Conservation (phyloP, 1,140 invertebrate species). For the Brachionus asplanchnoidis region DNA sequence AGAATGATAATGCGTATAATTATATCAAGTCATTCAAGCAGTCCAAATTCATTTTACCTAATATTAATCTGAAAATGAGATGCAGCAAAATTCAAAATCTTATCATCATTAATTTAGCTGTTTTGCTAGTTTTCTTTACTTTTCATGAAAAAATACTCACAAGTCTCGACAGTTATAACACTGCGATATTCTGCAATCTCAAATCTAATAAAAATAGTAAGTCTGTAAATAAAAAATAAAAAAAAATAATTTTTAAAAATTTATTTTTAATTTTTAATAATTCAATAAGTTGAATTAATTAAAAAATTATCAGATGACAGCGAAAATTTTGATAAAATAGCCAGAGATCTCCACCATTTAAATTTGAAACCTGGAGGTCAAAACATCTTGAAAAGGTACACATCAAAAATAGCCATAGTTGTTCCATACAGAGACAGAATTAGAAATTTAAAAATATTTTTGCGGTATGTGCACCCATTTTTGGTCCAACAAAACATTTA, state of each 20-base stretch:
- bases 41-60: background rate
- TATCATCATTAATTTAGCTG: background rate
- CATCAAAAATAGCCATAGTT: slow-evolving; percentile 53
- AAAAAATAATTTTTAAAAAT: background rate
- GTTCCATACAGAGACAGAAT: slow-evolving; percentile 56
- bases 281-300: background rate
- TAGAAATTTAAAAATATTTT: slow-evolving; percentile 53
- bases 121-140: background rate
- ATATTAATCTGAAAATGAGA: background rate
- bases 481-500: slow-evolving; percentile 49
- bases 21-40: background rate
- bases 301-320: background rate
- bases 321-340: background rate
- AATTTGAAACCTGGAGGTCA: background rate
- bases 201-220: background rate
- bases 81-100: background rate
- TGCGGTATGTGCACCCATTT: slow-evolving; percentile 52
- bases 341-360: background rate
- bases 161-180: background rate
- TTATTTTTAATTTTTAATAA: background rate
- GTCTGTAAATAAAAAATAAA: no score
- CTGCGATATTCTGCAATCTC: background rate
- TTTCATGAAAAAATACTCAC: slow-evolving; percentile 33
- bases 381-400: background rate
- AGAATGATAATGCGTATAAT: background rate